phyloP scores from a whole-genome alignment of 1,140 invertebrate genomes.

The Zaprionus kolodkinae region DNA sequence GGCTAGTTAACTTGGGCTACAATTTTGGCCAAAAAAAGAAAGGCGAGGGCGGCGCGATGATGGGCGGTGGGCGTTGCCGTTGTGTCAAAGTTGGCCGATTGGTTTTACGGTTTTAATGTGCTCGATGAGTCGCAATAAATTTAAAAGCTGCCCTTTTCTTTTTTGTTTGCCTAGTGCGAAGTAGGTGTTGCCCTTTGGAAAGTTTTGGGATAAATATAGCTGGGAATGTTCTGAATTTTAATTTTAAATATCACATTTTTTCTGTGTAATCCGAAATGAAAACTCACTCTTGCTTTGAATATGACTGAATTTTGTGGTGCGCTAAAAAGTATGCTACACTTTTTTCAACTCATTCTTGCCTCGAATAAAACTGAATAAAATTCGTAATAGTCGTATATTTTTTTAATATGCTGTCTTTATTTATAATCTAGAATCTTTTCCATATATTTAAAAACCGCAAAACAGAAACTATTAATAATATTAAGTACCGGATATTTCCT shows the following conservation, averaged over 20 bases:
- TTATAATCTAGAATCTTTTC: too few relatives aligned
- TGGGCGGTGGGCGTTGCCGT: neutral
- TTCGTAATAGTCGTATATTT: too few relatives aligned
- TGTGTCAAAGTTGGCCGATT: constrained; percentile 14
- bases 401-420: too few relatives aligned
- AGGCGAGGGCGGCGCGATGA: neutral
- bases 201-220: constrained; percentile 5
- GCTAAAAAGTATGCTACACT: too few relatives aligned
- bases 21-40: constrained; percentile 22
- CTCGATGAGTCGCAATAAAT: constrained; percentile 75
- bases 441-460: too few relatives aligned
- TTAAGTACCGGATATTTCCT: neutral
- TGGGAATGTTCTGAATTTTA: neutral
- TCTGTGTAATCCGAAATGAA: neutral
- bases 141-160: constrained; percentile 26
- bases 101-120: constrained; percentile 56
- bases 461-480: neutral
- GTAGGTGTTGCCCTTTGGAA: neutral
- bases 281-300: neutral
- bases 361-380: too few relatives aligned
- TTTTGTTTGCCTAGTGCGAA: neutral
- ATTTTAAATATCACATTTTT: neutral
- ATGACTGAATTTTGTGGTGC: too few relatives aligned
- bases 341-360: too few relatives aligned
- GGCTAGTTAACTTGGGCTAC: constrained; percentile 56